Evolutionary conservation across 2,113 vertebrate species (phyloP), one percentile per base, ranked within the genome.

Genomic region (Copsychus sechellarum): DNA sequence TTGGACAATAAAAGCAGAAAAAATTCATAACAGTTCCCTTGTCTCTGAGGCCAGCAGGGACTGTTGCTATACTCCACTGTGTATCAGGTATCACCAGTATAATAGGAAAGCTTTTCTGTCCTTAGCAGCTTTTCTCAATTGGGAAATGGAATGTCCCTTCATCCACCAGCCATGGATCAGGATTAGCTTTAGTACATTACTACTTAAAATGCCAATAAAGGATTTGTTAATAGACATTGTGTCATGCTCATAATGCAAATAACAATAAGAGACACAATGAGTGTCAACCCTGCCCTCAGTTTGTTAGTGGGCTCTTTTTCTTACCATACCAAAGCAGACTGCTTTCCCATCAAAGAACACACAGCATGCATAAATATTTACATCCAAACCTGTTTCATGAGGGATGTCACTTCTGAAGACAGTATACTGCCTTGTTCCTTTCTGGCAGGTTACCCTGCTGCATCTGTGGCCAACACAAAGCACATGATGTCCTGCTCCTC

Each of bases 71-170:
- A 61, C 36, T 53, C 28, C 21, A 53, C n/a, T 53, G 40, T 43
- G 16, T 72, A 86, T 79, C 61, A 79, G 47, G 19, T 77, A 81
- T 45, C 67, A 86, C 47, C 24, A 53, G 34, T 16, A 64, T 7
- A 81, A 24, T 16, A 65, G 61, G 48, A 87, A 91, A 85, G 29
- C 28, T 82, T 79, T 69, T 69, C 81, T 84, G 58, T 69, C 45
- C 66, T 81, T 74, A 92, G 53, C 36, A 84, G 77, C n/a, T 87
- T 97, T 89, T 87, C 53, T 65, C 86, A 92, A 3, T 11, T 50
- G 50, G 61, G 57, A 94, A 87, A 87, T 89, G 42, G 81, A 90
- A 87, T 31, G 58, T 82, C 29, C 62, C 89, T 92, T 92, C 40
- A 65, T 76, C 70, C 85, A 51, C 24, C 28, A 69, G 73, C 48